Percentiles rank a stretch among this genome's conserved stretches.
These are phyloP conservation scores for Caenorhabditis plicata DNA, from an alignment of 2,888 invertebrate species.

Conservation along the genomic window DNA sequence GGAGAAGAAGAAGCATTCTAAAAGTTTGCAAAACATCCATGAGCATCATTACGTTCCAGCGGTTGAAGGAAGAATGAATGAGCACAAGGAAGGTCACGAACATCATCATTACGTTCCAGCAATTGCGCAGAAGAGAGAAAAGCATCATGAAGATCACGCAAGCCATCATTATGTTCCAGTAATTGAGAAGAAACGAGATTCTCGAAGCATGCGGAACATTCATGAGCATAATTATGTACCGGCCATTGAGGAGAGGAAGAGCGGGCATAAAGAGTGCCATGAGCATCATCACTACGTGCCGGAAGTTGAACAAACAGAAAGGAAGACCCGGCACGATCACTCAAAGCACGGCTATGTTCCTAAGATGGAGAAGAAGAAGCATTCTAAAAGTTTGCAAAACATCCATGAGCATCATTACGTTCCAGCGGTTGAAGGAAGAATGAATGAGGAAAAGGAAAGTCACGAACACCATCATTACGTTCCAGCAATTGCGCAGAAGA, in stretches of 20 bases:
- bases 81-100: background rate
- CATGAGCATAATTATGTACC: slow-evolving; percentile 22
- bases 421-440: background rate
- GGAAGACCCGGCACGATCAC: background rate
- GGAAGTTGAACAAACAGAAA: background rate
- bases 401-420: background rate
- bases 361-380: background rate
- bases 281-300: background rate
- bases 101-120: slow-evolving; percentile 27
- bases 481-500: slow-evolving; percentile 2
- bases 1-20: background rate
- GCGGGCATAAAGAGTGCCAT: background rate
- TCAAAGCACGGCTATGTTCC: slow-evolving; percentile 1
- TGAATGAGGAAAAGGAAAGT: background rate
- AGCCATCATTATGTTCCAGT: slow-evolving; percentile 22
- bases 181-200: slow-evolving; percentile 5
- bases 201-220: slow-evolving; percentile 10
- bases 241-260: slow-evolving; percentile 2
- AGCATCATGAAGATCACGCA: background rate
- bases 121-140: background rate
- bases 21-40: background rate
- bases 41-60: background rate
- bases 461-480: slow-evolving; percentile 17
- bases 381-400: background rate
- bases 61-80: background rate